Conservation (phyloP, 1,140 invertebrate genomes). For the Leptonema lineaticorne region DNA sequence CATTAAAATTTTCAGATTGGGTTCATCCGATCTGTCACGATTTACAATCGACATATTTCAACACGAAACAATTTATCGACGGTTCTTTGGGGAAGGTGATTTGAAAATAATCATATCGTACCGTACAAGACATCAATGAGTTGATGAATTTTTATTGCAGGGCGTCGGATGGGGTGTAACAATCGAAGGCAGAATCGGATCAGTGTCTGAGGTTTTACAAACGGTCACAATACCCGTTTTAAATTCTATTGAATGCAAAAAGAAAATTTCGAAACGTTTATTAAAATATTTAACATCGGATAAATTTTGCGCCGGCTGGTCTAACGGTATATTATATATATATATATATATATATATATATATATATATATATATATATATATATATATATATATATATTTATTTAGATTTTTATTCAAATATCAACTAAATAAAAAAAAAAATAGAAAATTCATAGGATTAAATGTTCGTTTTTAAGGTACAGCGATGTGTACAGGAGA, state of each 20-base stretch:
- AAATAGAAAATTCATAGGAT: not conserved
- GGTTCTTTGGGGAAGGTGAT: slow-evolving; percentile 21
- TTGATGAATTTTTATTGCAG: too few relatives aligned
- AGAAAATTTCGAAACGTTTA: not conserved
- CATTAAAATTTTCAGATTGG: not conserved
- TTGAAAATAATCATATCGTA: not conserved
- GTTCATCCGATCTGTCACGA: slow-evolving; percentile 19
- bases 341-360: not conserved
- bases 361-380: not conserved
- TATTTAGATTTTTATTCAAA: not conserved
- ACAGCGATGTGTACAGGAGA: slow-evolving; percentile 25
- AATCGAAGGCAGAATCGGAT: not conserved
- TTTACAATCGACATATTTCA: not conserved
- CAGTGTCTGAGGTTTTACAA: not conserved
- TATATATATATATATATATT: not conserved
- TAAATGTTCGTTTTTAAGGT: not conserved
- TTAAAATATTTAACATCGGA: slow-evolving; percentile 13
- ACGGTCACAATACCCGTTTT: slow-evolving; percentile 3
- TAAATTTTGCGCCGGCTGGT: slow-evolving; percentile 28
- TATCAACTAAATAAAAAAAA: too few relatives aligned
- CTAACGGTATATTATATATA: too few relatives aligned
- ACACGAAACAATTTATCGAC: not conserved
- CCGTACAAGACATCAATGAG: too few relatives aligned
- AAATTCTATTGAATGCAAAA: slow-evolving; percentile 2
- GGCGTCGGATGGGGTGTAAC: slow-evolving; percentile 29